These are phyloP conservation scores for Drepana falcataria DNA, from an alignment of 2,888 invertebrate species.

Conservation along the genomic window DNA sequence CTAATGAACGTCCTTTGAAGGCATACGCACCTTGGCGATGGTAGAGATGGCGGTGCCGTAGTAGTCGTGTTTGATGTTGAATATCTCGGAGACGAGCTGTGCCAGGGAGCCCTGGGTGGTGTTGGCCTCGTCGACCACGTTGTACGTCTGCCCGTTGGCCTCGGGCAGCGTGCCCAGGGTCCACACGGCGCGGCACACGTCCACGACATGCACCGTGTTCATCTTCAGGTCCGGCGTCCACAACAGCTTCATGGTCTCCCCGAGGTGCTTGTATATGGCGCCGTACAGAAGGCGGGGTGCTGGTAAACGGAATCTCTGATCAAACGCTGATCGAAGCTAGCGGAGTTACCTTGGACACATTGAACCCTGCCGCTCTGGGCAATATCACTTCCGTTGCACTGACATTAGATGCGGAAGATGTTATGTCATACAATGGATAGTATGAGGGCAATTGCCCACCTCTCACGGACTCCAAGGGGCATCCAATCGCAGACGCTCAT, in stretches of 20 bases:
- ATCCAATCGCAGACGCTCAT: no score
- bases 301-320: constrained; percentile 31
- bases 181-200: constrained; percentile 91
- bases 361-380: no score
- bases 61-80: constrained; percentile 91
- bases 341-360: no score
- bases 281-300: constrained; percentile 92
- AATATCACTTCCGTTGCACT: no score
- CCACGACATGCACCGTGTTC: constrained; percentile 92
- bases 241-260: constrained; percentile 93
- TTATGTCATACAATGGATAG: no score
- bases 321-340: no score
- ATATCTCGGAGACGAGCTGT: constrained; percentile 88
- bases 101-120: constrained; percentile 92
- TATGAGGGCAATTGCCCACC: no score
- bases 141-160: constrained; percentile 82
- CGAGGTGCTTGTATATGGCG: constrained; percentile 91
- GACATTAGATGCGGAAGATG: no score
- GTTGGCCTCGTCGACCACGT: constrained; percentile 89
- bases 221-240: constrained; percentile 91
- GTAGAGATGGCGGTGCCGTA: constrained; percentile 90
- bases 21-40: constrained; percentile 83
- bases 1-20: neutral
- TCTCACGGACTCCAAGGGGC: no score
- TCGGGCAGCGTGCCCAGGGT: constrained; percentile 78